Evolutionary conservation across 2,113 vertebrate species (phyloP), one percentile per base, ranked within the genome.

Genomic region (Haemorhous mexicanus): DNA sequence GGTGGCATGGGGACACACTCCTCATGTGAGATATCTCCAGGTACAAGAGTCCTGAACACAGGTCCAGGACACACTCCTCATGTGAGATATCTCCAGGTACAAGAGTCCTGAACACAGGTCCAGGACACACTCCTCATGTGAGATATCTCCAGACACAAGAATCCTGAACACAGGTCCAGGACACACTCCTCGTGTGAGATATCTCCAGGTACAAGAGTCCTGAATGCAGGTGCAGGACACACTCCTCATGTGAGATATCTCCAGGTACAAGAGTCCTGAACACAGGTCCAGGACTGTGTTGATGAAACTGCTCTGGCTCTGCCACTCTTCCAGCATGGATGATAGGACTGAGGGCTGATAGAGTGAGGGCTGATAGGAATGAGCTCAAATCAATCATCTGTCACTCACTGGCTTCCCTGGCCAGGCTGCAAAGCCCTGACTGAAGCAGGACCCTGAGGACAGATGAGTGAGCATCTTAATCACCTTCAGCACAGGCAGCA

Each of bases 151-250:
- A 22, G 72, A 33, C 49, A 26, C 15, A 20, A 21, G 7, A 5
- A 20, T 8, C 63, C 73, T 7, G 41, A 23, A 5, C 3, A 33
- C 49, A 55, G 56, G n/a, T 30, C 58, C 50, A 22, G 63, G 6
- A 3, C 41, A n/a, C n/a, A n/a, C n/a, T 74, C 27, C n/a, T 33
- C 3, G 0, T 11, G 35, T 10, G 14, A 33, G 76, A 4, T 1
- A 20, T 28, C 63, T 80, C 19, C 46, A 22, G 72, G 35, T 53
- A 26, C 15, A 20, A 21, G 7, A 5, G 20, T 8, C 63, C 73
- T 7, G 41, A 23, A 5, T 3, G 33, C 49, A 55, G 56, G n/a
- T 30, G n/a, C n/a, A n/a, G 58, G 44, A 43, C 47, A 20, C 4
- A 4, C 27, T 74, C 27, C n/a, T 33, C 3, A 0, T 11, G 35